phyloP scores from a whole-genome alignment of 2,888 invertebrate genomes.

The Ochlodes sylvanus region DNA sequence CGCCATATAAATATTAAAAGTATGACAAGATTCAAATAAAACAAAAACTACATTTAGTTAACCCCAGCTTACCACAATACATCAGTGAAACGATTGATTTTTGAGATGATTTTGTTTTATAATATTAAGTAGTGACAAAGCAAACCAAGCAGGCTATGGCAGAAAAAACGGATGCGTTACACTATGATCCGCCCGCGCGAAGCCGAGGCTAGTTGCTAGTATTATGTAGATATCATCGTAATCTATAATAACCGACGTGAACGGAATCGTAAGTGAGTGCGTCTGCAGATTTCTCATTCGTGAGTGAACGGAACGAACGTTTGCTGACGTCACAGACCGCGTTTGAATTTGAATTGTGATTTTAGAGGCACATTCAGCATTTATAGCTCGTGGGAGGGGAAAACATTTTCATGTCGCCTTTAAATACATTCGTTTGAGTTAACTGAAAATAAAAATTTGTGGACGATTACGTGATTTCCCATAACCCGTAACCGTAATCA shows the following conservation, averaged over 20 bases:
- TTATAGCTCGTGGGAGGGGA: background rate
- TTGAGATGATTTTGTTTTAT: no score
- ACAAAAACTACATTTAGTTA: no score
- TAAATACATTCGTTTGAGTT: conserved; percentile 1
- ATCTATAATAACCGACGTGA: background rate
- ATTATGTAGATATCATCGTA: conserved; percentile 1
- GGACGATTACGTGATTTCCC: background rate
- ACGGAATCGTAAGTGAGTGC: background rate
- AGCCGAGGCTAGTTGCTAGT: background rate
- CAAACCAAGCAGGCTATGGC: no score
- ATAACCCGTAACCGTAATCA: background rate
- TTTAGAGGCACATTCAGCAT: conserved; percentile 20
- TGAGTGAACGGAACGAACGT: conserved; percentile 10
- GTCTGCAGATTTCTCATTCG: conserved; percentile 9
- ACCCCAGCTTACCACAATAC: no score
- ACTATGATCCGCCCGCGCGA: no score
- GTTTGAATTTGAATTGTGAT: conserved; percentile 28
- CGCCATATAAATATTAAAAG: no score
- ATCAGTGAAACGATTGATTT: no score
- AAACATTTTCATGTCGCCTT: conserved; percentile 10
- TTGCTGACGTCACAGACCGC: conserved; percentile 24
- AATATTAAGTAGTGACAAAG: no score
- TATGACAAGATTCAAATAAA: no score
- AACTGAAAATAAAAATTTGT: background rate
- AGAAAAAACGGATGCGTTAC: no score